Base-by-base conservation (phyloP, 2,888 invertebrate species). In the Tridacna crocea region DNA sequence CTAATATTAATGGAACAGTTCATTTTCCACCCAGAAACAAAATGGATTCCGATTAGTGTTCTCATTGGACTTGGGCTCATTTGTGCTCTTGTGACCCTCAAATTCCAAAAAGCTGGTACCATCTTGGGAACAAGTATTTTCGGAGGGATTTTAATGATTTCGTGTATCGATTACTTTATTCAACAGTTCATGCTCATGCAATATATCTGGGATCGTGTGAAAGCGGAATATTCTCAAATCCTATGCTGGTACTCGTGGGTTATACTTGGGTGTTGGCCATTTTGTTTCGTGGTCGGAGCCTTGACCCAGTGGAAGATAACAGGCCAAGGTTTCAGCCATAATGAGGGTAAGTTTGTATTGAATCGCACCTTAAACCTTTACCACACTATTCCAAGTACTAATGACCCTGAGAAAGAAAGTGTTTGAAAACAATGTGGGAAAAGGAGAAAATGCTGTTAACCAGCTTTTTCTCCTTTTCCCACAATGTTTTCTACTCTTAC, bases 191-290 rank as follows among this genome's bases (percentile, higher is more conserved):
- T 96, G 90, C 96, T 96, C 96, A 95, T 95, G 83, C 79, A 90
- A 88, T 97, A 97, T 96, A 95, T 96, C 55, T 96, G 96, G 96
- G 96, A 96, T 87, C 95, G 96, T 22, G 96, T 96, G 51, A 96
- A 96, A 89, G 92, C 93, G 8, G 91, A 90, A n/a, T 74, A 78
- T 51, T 91, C 93, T 10, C 77, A 84, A 74, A 95, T 96, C 0
- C 96, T 96, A 0, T 97, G 97, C 93, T 96, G 96, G 95, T 96
- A 96, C 92, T 96, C 97, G 73, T 97, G 97, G 97, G 94, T 97
- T 87, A 95, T 97, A 61, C 95, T 97, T 65, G 96, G 96, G 4
- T 95, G 96, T 60, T 97, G 97, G 97, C 97, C 97, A 0, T 95
- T 96, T 36, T 95, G 96, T 87, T 95, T 96, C 73, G 90, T 96